These are phyloP conservation scores for Lampropteryx suffumata DNA, from an alignment of 2,888 invertebrate species.

Conservation along the genomic window DNA sequence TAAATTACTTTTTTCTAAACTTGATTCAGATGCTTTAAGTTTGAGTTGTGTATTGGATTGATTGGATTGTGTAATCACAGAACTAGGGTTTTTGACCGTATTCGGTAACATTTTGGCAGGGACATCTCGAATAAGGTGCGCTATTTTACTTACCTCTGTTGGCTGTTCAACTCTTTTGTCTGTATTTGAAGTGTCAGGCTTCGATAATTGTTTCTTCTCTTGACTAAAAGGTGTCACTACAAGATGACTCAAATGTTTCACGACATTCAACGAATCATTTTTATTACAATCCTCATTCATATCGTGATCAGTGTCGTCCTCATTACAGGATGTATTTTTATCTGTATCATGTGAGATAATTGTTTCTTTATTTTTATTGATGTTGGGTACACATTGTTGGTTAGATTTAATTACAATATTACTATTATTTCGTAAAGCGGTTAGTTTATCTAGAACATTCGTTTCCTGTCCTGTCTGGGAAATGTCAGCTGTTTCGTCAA, in stretches of 20 bases:
- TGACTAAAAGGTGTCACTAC: constrained; percentile 54
- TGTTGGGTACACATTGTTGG: constrained; percentile 8
- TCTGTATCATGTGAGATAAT: constrained; percentile 10
- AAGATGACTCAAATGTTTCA: constrained; percentile 37
- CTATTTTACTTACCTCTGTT: constrained; percentile 13
- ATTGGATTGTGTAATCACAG: not conserved
- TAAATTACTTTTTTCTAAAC: not conserved
- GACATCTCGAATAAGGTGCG: constrained; percentile 12
- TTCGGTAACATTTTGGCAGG: constrained; percentile 8
- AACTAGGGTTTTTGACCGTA: not conserved
- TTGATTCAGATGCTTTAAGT: constrained; percentile 5
- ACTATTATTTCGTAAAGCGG: constrained; percentile 23
- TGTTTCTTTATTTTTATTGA: constrained; percentile 11
- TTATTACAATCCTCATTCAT: constrained; percentile 8
- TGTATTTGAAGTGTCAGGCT: not conserved
- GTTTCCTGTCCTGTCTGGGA: not conserved
- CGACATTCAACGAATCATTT: constrained; percentile 27
- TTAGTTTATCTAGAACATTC: constrained; percentile 14
- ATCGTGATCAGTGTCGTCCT: constrained; percentile 8
- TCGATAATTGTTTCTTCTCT: constrained; percentile 31
- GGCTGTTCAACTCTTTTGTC: constrained; percentile 13
- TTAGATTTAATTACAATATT: constrained; percentile 24
- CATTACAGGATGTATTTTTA: constrained; percentile 5
- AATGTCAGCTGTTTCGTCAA: not conserved
- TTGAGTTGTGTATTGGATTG: constrained; percentile 2